Evolutionary conservation across 2,113 vertebrate species (phyloP), one percentile per base, ranked within the genome.

Genomic region (Stegostoma tigrinum): DNA sequence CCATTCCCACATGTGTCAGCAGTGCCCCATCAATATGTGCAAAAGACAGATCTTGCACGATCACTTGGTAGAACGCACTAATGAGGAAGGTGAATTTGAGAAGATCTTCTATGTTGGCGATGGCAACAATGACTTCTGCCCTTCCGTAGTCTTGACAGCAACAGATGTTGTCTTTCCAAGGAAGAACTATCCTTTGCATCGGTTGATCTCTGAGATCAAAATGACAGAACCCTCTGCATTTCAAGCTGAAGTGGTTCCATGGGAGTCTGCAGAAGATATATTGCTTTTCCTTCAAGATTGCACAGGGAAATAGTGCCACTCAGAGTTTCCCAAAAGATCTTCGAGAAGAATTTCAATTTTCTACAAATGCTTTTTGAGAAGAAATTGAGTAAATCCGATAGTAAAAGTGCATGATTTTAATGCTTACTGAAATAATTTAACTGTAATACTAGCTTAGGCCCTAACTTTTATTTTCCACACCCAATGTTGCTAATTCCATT

Each of bases 91-190:
- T 30, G 98, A 98, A 0, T 99, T 98, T 94, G 98, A 99, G 97
- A 97, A 97, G 86, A 96, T 99, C 2, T 97, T 99, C 97, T 99
- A 99, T 83, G 97, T 99, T 0, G 99, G 99, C 0, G 99, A 99
- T 0, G 99, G 99, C 0, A 98, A 98, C 97, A 99, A 99, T 75
- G 99, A 99, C 96, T 99, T 99, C 97, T 99, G 99, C 96, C 99
- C 99, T 0, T 97, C 98, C 0, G 96, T 97, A 34, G 64, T 97
- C 4, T 97, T 99, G 96, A 97, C 97, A 0, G 96, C 97, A 0
- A 97, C 97, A 0, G 99, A 99, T 42, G 97, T 99, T 96, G 98
- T 97, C 0, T 99, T 99, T 96, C 98, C 99, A 0, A 97, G 99
- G 15, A 97, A 98, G 61, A 98, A 98, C 55, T 99, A 98, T 93